Evolutionary conservation across 2,113 vertebrate genomes (phyloP).

Genomic region (Syrrhaptes paradoxus): DNA sequence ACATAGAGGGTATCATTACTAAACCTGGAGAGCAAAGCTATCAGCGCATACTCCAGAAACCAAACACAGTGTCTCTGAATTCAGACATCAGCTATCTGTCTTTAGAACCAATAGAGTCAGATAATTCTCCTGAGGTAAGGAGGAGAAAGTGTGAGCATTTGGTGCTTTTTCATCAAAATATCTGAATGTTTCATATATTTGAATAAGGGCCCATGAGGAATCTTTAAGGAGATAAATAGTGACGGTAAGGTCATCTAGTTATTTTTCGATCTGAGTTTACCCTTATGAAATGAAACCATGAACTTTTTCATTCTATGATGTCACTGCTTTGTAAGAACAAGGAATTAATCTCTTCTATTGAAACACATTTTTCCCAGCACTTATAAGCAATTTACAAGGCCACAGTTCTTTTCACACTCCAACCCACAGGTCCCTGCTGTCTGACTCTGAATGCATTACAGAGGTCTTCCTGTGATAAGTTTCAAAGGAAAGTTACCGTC

Average conservation of each 20-base stretch:
- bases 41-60: neutral
- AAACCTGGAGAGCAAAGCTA: neutral
- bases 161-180: neutral
- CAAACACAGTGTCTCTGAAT: neutral
- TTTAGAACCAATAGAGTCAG: neutral
- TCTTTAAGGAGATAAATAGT: neutral
- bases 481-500: neutral
- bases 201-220: neutral
- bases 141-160: neutral
- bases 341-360: neutral
- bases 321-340: neutral
- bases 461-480: neutral
- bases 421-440: neutral
- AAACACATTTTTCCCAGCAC: neutral
- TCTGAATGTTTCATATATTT: neutral
- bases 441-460: neutral
- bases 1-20: neutral
- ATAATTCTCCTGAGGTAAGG: neutral
- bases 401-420: neutral
- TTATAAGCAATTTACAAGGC: conserved; percentile 2
- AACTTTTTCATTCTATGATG: neutral
- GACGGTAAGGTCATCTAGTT: neutral
- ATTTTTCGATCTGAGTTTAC: neutral
- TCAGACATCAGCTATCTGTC: neutral
- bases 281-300: neutral